These are phyloP conservation scores for Dunckerocampus dactyliophorus DNA, from an alignment of 2,113 vertebrate genomes.

Conservation along the genomic window DNA sequence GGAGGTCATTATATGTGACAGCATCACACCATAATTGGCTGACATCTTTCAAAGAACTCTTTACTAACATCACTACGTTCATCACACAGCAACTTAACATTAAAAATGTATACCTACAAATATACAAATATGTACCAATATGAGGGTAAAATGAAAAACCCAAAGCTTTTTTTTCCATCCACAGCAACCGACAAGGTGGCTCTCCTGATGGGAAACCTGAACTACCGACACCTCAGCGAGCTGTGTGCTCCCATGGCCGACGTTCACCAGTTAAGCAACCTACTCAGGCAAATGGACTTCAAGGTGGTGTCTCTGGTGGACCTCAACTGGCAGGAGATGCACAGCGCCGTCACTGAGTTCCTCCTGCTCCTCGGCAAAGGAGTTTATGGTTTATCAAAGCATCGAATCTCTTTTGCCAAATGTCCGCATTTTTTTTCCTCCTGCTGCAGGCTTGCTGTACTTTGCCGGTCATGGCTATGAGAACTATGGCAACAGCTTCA, in stretches of 20 bases:
- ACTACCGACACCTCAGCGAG: slow-evolving; percentile 76
- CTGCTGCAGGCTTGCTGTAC: slow-evolving; percentile 78
- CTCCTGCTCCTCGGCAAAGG: slow-evolving; percentile 81
- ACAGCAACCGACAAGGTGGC: slow-evolving; percentile 87
- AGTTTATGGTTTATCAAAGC: slow-evolving; percentile 72
- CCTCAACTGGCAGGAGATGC: slow-evolving; percentile 82
- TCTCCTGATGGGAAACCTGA: slow-evolving; percentile 85
- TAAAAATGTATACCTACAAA: no score
- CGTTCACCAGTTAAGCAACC: slow-evolving; percentile 76
- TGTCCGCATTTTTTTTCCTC: background rate
- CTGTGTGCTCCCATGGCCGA: slow-evolving; percentile 80
- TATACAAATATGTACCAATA: no score
- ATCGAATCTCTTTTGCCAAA: no score
- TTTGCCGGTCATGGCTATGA: slow-evolving; percentile 85
- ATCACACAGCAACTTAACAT: no score
- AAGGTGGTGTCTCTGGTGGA: slow-evolving; percentile 85
- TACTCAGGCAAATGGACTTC: slow-evolving; percentile 83
- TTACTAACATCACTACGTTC: no score
- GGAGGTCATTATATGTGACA: no score
- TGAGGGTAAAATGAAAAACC: no score
- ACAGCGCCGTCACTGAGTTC: slow-evolving; percentile 81
- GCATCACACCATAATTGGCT: no score
- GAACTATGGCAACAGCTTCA: slow-evolving; percentile 87
- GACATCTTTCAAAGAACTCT: no score
- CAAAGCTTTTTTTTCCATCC: no score